Evolutionary conservation across 1,140 invertebrate species (phyloP), one percentile per base, ranked within the genome.

Genomic region (Drosophila pectinifera): DNA sequence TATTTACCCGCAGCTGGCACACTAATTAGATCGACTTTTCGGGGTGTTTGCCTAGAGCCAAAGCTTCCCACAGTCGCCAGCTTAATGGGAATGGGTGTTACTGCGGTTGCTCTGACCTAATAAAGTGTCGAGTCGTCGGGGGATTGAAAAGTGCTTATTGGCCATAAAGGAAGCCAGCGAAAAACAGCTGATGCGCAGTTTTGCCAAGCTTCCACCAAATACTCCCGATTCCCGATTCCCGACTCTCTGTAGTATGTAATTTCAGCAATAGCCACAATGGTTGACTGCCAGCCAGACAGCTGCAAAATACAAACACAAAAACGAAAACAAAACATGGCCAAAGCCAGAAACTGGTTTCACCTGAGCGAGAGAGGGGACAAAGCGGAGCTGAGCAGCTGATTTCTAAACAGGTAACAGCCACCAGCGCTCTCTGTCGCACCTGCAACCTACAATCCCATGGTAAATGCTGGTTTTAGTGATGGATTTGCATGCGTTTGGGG

Each of bases 101-200:
- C 51, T 59, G 63, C 26, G 55, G 6, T 42, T 63, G 48, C 51
- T 78, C 67, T 86, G 83, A 86, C 82, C 83, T 56, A 86, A 88
- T 86, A 85, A 88, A 72, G 36, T 64, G 54, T 63, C 42, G 22
- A 41, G 45, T 54, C 53, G 49, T 5, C 13, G 7, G 31, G 31
- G 69, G 42, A 55, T 55, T 36, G 48, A 38, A 45, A 86, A 86
- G 48, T 82, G 82, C 83, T 81, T 64, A 49, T 45, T 57, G 31
- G 48, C 42, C 5, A 48, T 22, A 61, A 73, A 62, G 56, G 41
- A 61, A 70, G 42, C 46, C 54, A 59, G 38, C 28, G 34, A 39
- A 38, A 86, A 86, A 82, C 82, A 86, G 82, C 82, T 86, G 82
- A 86, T 86, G 82, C 70, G 82, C 78, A 78, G 64, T 86, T 86